Evolutionary conservation across 2,797 vertebrate species (phyloP), one percentile per base, ranked within the genome.

Genomic region (Ctenopoma multispine): DNA sequence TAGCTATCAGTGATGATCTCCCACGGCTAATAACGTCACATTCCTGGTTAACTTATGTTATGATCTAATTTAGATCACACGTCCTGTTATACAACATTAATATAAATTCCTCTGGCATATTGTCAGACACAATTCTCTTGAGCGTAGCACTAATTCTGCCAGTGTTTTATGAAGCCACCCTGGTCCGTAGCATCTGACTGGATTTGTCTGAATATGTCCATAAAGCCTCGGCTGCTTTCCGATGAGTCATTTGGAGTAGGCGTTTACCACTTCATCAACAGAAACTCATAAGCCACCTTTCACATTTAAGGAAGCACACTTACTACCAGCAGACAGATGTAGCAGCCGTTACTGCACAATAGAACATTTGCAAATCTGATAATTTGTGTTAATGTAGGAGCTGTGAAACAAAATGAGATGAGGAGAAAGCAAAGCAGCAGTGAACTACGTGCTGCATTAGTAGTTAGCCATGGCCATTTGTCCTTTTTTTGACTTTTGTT

Each of bases 241-340:
- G 79, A 71, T 88, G 79, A 82, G 66, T 88, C 80, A 83, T 77
- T 78, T 34, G 21, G 55, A 78, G 75, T 72, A 77, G 73, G 81
- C 73, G 82, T 83, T 81, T 61, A 73, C 59, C 69, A 53, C 63
- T 51, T 61, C 69, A 53, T 54, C n/a, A 6, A 44, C 67, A 77
- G 46, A 75, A 78, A 63, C 59, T 55, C 84, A 65, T 1, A 27
- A 29, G 72, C 51, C 50, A 38, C 60, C 58, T 86, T 73, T 77
- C 48, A 77, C 50, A 81, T 81, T 70, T 7, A 38, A 73, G 59
- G 38, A 67, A 67, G 68, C 55, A 48, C 38, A 46, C 27, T 48
- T 51, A 57, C 53, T 17, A 59, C 58, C 24, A 55, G 36, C 49
- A 18, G 68, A 61, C 51, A 46, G 64, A 68, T 62, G 6, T 3